A percentile compares a stretch with the other conserved stretches of the same genome.
Evolutionary conservation across 2,113 vertebrate genomes (phyloP).

Genomic region (Chionomys nivalis): DNA sequence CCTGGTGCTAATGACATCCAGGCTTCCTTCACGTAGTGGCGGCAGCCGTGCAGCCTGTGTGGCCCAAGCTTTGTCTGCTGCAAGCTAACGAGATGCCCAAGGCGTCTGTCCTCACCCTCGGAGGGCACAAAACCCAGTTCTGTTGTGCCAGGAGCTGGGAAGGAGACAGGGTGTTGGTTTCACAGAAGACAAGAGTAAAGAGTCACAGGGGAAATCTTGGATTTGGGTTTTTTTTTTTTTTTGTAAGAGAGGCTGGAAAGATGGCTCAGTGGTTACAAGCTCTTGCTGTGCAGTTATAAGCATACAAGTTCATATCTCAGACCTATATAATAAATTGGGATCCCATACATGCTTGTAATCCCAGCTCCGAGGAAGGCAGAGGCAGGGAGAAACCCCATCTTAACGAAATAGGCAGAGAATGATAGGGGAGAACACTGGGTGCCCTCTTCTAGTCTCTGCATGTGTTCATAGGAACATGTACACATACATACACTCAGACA

Average conservation of each 20-base stretch:
- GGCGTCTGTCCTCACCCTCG: conserved; percentile 65
- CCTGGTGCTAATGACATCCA: conserved; percentile 82
- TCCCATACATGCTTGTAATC: not conserved
- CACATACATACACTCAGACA: not conserved
- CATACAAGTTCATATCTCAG: not conserved
- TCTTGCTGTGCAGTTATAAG: not conserved
- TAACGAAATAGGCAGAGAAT: too few relatives aligned
- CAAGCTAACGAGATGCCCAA: conserved; percentile 79
- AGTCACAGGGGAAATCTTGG: not conserved
- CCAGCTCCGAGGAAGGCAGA: not conserved
- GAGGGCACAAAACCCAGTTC: not conserved
- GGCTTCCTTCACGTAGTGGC: conserved; percentile 77
- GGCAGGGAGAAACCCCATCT: not conserved
- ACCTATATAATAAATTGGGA: not conserved
- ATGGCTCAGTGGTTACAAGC: not conserved
- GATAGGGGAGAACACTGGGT: not conserved
- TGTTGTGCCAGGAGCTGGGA: not conserved
- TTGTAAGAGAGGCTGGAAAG: not conserved
- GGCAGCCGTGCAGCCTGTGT: conserved; percentile 80
- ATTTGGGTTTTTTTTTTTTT: not conserved
- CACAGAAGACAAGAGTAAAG: not conserved
- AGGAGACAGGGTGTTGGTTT: not conserved
- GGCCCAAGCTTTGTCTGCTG: conserved; percentile 72
- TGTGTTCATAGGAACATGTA: not conserved
- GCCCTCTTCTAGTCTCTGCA: not conserved